Conservation (phyloP, 2,888 invertebrate genomes). For the Romanomermis culicivorax region DNA sequence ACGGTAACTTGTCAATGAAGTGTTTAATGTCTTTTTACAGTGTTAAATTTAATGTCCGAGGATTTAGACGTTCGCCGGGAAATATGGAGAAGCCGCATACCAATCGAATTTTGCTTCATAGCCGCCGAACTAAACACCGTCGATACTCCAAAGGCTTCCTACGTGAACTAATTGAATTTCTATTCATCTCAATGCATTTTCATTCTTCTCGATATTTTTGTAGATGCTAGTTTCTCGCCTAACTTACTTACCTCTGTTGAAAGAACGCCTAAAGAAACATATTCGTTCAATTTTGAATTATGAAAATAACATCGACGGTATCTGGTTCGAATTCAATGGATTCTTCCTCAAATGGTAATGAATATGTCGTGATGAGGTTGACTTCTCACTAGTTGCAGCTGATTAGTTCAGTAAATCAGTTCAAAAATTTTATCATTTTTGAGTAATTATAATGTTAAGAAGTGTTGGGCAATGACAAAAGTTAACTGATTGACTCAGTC, state of each 20-base stretch:
- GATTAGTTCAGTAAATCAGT: no score
- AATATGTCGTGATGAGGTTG: no score
- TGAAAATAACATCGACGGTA: constrained; percentile 14
- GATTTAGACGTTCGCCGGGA: constrained; percentile 81
- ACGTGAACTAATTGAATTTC: constrained; percentile 34
- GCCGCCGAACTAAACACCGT: constrained; percentile 67
- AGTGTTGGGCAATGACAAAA: no score
- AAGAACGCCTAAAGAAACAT: constrained; percentile 16
- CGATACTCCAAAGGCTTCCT: constrained; percentile 73
- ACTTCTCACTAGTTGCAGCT: no score
- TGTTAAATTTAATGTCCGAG: no score
- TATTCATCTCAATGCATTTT: background rate
- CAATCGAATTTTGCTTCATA: constrained; percentile 70
- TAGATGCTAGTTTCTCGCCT: constrained; percentile 23
- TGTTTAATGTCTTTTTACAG: no score
- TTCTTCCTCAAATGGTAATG: constrained; percentile 19
- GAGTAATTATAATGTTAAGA: constrained; percentile 2
- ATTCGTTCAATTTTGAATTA: constrained; percentile 12
- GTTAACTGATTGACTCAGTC: no score
- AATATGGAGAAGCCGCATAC: constrained; percentile 84
- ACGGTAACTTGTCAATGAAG: no score
- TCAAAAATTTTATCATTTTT: constrained; percentile 8
- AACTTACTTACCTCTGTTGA: constrained; percentile 20
- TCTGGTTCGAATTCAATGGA: constrained; percentile 20
- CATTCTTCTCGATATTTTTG: constrained; percentile 11